Base-by-base conservation (phyloP, 2,797 vertebrate genomes). In the Molossus alvarezi region DNA sequence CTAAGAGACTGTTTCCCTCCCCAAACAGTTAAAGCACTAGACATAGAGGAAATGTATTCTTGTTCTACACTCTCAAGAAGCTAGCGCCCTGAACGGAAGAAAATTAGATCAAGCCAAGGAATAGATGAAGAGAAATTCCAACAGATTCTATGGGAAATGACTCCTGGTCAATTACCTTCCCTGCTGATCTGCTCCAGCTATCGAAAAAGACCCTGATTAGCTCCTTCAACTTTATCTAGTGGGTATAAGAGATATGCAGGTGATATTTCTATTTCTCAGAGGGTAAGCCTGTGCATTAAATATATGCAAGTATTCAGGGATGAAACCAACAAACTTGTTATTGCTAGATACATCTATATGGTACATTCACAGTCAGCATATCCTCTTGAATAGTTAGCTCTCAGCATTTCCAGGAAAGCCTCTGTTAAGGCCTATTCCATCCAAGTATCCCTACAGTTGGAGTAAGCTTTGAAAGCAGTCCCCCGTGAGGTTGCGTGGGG, bases 81-180 rank as follows among this genome's bases (percentile, higher is more conserved):
- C 92, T 94, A 96, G 97, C 96, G 87, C 93, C 97, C 86, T 71
- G 90, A 98, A 97, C 96, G 97, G 25, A 97, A 97, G 98, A 97
- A 97, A 98, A 98, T 98, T 96, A 98, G 97, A 98, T 97, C 97
- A 98, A 97, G 97, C 77, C 13, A 96, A 95, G 91, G 88, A 98
- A 95, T 79, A 97, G 97, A 98, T 97, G 97, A 96, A 96, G 96
- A 97, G 98, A 96, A 97, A 97, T 92, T 95, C 29, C 81, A 97
- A 96, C 90, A 98, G 97, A 98, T 92, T 82, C 73, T 73, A 97
- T 94, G 94, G 95, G 94, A 97, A 97, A 98, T 98, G 98, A 98
- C 98, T 98, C 90, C 96, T 0, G 69, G 97, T 98, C 93, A 94
- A 88, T 62, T 94, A 37, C 29, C 97, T 95, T 93, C 96, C 88